Conservation (phyloP, 2,113 vertebrate genomes). For the Typhlomys cinereus region DNA sequence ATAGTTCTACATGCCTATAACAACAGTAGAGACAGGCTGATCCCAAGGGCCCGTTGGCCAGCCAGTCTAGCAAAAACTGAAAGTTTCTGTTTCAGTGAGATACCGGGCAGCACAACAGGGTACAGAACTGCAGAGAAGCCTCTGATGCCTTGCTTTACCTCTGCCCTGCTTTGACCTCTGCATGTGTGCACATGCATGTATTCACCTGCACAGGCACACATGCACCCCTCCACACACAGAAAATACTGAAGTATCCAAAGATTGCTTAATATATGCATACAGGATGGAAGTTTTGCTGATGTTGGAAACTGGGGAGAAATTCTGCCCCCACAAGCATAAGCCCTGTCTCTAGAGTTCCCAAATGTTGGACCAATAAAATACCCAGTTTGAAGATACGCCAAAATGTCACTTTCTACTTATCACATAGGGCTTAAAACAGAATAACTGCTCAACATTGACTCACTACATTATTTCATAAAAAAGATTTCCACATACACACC, state of each 20-base stretch:
- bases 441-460: neutral
- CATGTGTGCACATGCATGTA: too few relatives aligned
- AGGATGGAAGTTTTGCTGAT: neutral
- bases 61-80: too few relatives aligned
- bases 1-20: too few relatives aligned
- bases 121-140: too few relatives aligned
- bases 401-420: neutral
- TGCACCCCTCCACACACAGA: too few relatives aligned
- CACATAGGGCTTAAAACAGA: neutral
- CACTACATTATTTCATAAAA: neutral
- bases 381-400: neutral
- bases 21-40: too few relatives aligned
- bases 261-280: neutral
- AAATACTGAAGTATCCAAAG: neutral
- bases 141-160: too few relatives aligned
- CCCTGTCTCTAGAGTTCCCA: neutral
- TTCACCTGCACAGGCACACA: too few relatives aligned
- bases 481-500: neutral
- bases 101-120: too few relatives aligned
- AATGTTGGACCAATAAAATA: neutral
- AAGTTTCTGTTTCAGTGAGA: too few relatives aligned
- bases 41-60: too few relatives aligned
- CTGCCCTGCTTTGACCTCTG: too few relatives aligned
- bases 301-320: neutral
- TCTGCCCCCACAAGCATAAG: neutral